Conservation (phyloP, 2,797 vertebrate genomes). For the Galago senegalensis region DNA sequence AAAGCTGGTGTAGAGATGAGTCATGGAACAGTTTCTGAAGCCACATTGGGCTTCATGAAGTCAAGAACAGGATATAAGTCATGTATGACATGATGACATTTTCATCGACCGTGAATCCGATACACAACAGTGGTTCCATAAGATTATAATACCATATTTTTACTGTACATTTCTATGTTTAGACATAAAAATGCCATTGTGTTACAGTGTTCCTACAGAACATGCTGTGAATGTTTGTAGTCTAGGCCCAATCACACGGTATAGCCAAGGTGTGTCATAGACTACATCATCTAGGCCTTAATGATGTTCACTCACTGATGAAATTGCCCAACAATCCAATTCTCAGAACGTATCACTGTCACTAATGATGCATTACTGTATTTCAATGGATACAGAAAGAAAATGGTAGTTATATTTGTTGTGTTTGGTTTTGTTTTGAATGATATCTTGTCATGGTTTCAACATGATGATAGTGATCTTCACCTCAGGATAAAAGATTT, state of each 20-base stretch:
- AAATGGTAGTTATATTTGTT: background rate
- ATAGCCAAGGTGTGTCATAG: background rate
- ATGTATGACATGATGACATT: background rate
- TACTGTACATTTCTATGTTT: background rate
- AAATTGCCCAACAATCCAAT: background rate
- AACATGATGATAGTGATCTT: background rate
- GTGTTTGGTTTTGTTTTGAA: background rate
- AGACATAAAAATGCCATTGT: background rate
- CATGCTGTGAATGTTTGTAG: background rate
- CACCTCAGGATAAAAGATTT: background rate
- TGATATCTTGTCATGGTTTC: background rate
- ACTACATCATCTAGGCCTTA: background rate
- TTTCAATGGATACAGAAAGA: background rate
- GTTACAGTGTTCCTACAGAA: background rate
- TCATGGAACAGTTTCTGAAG: background rate
- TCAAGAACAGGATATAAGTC: background rate
- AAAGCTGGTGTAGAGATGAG: background rate
- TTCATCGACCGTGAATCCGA: background rate
- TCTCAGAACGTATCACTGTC: background rate
- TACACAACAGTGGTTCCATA: background rate
- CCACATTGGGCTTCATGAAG: background rate
- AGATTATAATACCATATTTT: background rate
- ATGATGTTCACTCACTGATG: background rate
- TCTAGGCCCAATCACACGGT: background rate
- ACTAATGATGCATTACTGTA: background rate